phyloP scores from a whole-genome alignment of 2,888 invertebrate species.

The Tetranychus piercei region DNA sequence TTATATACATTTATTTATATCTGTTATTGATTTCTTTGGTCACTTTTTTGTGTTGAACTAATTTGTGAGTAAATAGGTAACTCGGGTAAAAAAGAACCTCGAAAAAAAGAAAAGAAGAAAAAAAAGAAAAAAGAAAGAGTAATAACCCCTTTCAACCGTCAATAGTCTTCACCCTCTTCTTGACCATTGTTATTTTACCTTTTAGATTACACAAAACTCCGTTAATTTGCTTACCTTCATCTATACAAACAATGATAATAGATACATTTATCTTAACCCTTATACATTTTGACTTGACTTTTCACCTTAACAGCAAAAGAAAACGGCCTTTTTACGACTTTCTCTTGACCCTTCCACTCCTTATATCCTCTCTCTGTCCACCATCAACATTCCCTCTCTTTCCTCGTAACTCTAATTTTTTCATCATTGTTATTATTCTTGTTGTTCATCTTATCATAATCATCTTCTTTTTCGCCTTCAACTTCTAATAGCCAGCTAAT shows the following conservation, averaged over 20 bases:
- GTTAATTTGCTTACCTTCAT: neutral
- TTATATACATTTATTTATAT: neutral
- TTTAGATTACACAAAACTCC: neutral
- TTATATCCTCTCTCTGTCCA: neutral
- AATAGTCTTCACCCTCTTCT: neutral
- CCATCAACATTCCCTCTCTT: neutral
- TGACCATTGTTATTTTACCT: neutral
- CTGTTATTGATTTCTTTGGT: neutral
- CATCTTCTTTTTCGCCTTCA: neutral
- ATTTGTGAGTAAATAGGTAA: neutral
- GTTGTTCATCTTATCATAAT: neutral
- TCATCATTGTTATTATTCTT: neutral
- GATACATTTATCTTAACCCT: neutral
- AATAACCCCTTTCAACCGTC: neutral
- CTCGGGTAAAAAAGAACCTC: neutral
- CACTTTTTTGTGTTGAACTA: neutral
- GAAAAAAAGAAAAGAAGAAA: neutral
- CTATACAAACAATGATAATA: neutral
- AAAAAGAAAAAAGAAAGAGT: neutral
- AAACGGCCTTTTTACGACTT: neutral
- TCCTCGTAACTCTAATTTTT: neutral
- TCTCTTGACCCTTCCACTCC: constrained; percentile 1
- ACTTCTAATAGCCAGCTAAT: neutral
- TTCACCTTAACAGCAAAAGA: neutral
- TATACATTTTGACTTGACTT: neutral